phyloP scores from a whole-genome alignment of 1,140 invertebrate genomes.

The Zaprionus taronus region DNA sequence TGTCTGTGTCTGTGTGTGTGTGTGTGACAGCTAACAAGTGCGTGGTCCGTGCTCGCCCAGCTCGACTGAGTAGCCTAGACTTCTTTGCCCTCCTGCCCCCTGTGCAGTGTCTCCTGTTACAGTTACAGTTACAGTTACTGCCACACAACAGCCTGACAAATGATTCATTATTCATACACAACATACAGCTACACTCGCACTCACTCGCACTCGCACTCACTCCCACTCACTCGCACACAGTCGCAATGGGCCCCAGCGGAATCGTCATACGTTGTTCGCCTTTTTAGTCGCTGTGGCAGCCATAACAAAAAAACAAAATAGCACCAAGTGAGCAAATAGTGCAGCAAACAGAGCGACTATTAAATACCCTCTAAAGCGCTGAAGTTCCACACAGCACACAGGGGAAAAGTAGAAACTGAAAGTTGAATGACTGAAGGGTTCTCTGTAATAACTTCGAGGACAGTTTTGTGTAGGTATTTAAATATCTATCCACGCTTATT shows the following conservation, averaged over 20 bases:
- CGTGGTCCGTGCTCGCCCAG: slow-evolving; percentile 37
- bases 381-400: neutral
- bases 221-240: slow-evolving; percentile 21
- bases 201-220: slow-evolving; percentile 15
- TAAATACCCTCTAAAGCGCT: slow-evolving; percentile 16
- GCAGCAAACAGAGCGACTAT: slow-evolving; percentile 24
- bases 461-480: too few relatives aligned
- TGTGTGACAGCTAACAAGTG: slow-evolving; percentile 41
- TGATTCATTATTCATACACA: slow-evolving; percentile 79
- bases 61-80: slow-evolving; percentile 46
- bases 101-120: slow-evolving; percentile 65
- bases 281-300: slow-evolving; percentile 49
- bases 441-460: neutral
- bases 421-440: neutral
- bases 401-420: neutral
- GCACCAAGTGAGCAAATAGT: slow-evolving; percentile 32
- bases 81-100: slow-evolving; percentile 37
- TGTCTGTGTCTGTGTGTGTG: slow-evolving; percentile 12
- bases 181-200: slow-evolving; percentile 23
- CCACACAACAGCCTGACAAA: slow-evolving; percentile 65
- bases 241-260: slow-evolving; percentile 66
- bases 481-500: too few relatives aligned
- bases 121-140: slow-evolving; percentile 17
- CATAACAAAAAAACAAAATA: slow-evolving; percentile 55
- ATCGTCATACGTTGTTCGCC: slow-evolving; percentile 39